Base-by-base conservation (phyloP, 1,140 invertebrate species). In the Oscheius sp. region DNA sequence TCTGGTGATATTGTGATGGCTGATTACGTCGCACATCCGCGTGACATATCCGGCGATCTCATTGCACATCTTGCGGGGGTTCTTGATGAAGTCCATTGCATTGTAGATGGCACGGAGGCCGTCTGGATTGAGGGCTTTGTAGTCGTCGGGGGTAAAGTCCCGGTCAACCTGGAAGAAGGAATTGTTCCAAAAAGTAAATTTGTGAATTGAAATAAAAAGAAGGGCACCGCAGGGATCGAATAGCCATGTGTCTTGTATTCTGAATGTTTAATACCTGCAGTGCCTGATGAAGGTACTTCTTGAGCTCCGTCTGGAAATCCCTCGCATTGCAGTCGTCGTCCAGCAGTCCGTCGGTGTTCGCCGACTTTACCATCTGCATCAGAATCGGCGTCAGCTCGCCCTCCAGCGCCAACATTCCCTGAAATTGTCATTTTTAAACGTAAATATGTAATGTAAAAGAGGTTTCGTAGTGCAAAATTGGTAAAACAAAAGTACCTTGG, bases 281-380 rank as follows among this genome's bases (percentile, higher is more conserved):
- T 1, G 69, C 75, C 46, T 78, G 76, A 84, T 97, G 95, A 1
- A 99, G 87, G 26, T 91, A 91, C 20, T 92, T 91, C 86, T 99
- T 99, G 10, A 96, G 93, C 88, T 94, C 97, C 81, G 84, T 84
- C 76, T 88, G 87, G 68, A 85, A 87, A 55, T 87, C 85, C 31
- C 84, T 82, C 28, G 86, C 86, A 68, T 86, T 94, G 82, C 93
- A 94, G 84, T 99, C 95, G 84, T 98, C 97, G 84, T 99, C 96
- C 31, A 99, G 85, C 13, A 99, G 85, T 2, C 96, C 95, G 87
- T 99, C 99, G 0, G 95, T 99, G 83, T 99, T 97, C 1, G 95
- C 95, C 80, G 92, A 95, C 85, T 99, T 99, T 0, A 99, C 97
- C 97, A 99, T 99, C 86, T 99, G 97, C 15, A 98, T 95, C 18